phyloP scores from a whole-genome alignment of 2,797 vertebrate species.

The Gorsachius magnificus region DNA sequence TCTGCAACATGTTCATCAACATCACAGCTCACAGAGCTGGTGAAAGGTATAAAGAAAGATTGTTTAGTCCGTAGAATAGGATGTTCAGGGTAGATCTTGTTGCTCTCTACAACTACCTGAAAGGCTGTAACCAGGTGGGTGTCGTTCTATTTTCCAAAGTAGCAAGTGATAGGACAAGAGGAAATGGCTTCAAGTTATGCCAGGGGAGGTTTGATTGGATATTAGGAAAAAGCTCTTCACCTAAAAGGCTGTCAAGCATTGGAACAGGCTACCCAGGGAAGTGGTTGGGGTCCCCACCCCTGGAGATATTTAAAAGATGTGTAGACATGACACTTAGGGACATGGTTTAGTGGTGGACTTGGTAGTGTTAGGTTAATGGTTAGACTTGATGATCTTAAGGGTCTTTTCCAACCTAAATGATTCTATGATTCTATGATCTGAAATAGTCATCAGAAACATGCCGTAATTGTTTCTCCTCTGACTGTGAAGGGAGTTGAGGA shows the following conservation, averaged over 20 bases:
- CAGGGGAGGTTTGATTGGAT: neutral
- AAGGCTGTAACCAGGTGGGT: neutral
- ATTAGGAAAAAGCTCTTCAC: neutral
- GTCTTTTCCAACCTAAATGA: neutral
- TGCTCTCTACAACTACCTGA: neutral
- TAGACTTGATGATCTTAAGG: neutral
- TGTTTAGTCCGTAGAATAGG: neutral
- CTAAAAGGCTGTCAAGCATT: neutral
- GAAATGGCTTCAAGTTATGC: neutral
- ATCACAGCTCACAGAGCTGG: neutral
- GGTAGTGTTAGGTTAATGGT: neutral
- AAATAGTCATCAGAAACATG: neutral
- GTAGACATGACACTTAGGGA: accelerated
- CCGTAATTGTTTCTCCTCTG: neutral
- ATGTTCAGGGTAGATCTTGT: neutral
- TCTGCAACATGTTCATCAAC: neutral
- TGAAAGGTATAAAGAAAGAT: neutral
- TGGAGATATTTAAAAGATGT: neutral
- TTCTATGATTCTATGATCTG: neutral
- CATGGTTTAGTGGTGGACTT: neutral
- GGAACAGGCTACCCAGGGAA: neutral
- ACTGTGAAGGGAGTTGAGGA: neutral
- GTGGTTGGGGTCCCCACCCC: neutral
- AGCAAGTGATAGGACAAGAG: neutral
- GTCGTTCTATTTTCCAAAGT: neutral